Conservation (phyloP, 2,888 invertebrate genomes). For the Chirona hameri region DNA sequence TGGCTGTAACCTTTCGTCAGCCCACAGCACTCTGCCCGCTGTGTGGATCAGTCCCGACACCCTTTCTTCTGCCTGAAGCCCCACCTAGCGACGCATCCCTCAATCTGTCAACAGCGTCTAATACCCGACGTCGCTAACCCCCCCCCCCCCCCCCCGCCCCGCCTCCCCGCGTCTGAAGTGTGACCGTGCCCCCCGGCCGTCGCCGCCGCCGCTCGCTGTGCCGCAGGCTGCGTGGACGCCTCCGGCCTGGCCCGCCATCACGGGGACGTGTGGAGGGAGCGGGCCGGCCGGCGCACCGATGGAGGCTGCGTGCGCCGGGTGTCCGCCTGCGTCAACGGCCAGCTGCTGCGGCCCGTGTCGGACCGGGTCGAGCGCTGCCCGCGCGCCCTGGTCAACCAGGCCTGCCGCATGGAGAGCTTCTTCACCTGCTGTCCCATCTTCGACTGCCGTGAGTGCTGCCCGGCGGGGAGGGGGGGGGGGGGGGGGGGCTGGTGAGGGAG, state of each 20-base stretch:
- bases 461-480: not conserved
- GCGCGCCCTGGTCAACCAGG: not conserved
- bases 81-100: too few relatives aligned
- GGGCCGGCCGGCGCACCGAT: not conserved
- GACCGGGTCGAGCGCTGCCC: not conserved
- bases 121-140: too few relatives aligned
- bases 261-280: not conserved
- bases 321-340: not conserved
- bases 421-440: conserved; percentile 12
- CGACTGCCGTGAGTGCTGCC: conserved; percentile 4
- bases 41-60: too few relatives aligned
- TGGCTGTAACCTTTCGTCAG: too few relatives aligned
- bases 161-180: not conserved
- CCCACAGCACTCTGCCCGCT: too few relatives aligned
- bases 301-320: not conserved
- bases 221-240: not conserved
- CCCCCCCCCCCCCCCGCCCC: not conserved
- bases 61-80: too few relatives aligned
- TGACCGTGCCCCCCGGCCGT: not conserved
- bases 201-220: not conserved
- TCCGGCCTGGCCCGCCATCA: not conserved
- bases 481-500: too few relatives aligned
- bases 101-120: too few relatives aligned
- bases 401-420: not conserved
- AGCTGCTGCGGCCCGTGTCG: not conserved